Conservation (phyloP, 2,888 invertebrate species). For the Cyrtodaria siliqua region DNA sequence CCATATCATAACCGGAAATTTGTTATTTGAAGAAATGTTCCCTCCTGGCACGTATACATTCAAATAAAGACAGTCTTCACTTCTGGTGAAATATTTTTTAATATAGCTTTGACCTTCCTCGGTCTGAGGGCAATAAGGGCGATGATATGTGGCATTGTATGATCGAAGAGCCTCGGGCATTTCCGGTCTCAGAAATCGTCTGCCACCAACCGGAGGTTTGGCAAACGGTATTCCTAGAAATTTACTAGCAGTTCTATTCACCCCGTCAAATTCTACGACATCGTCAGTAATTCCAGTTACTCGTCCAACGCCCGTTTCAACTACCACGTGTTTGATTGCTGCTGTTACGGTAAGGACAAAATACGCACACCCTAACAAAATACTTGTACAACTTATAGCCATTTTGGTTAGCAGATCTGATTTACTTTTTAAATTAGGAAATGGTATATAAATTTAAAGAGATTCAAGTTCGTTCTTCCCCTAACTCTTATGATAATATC, state of each 20-base stretch:
- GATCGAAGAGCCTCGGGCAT: neutral
- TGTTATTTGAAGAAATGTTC: slow-evolving; percentile 6
- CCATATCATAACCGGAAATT: slow-evolving; percentile 94
- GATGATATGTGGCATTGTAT: slow-evolving; percentile 45
- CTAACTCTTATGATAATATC: no score
- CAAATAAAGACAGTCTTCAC: slow-evolving; percentile 97
- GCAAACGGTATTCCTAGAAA: slow-evolving; percentile 59
- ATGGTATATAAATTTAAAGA: no score
- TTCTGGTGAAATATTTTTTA: slow-evolving; percentile 86
- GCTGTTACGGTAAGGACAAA: neutral
- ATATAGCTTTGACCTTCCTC: slow-evolving; percentile 6
- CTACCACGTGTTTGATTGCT: neutral
- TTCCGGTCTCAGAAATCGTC: slow-evolving; percentile 37
- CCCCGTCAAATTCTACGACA: slow-evolving; percentile 21
- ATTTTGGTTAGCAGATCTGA: no score
- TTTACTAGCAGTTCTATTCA: neutral
- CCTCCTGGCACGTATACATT: slow-evolving; percentile 95
- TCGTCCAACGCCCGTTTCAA: slow-evolving; percentile 26
- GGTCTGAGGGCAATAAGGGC: slow-evolving; percentile 55
- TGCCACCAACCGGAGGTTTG: slow-evolving; percentile 35
- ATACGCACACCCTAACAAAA: no score
- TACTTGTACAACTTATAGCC: no score
- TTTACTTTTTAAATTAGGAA: no score
- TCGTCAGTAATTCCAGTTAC: slow-evolving; percentile 25
- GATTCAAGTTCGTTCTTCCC: no score